These are phyloP conservation scores for Trachymyrmex cornetzi DNA, from an alignment of 1,140 invertebrate genomes.

Conservation along the genomic window DNA sequence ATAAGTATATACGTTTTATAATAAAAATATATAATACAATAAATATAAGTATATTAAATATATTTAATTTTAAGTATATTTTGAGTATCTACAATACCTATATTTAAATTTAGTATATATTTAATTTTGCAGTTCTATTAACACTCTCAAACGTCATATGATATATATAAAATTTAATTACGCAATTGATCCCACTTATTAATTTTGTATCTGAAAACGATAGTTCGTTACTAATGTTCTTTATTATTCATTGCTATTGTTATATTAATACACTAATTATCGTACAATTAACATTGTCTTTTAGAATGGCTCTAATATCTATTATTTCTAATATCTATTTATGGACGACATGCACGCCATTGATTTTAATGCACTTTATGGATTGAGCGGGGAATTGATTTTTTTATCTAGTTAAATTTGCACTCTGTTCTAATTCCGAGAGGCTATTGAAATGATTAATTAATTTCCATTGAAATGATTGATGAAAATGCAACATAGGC, in stretches of 20 bases:
- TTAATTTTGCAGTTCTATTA: neutral
- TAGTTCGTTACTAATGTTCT: no score
- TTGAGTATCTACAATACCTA: no score
- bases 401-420: neutral
- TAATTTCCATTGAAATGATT: constrained; percentile 44
- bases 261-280: no score
- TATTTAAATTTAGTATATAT: no score
- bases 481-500: constrained; percentile 45
- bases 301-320: neutral
- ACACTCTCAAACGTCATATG: neutral
- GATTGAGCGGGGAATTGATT: neutral
- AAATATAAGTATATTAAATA: no score
- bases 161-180: neutral
- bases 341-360: no score
- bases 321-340: neutral
- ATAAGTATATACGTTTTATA: no score
- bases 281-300: neutral
- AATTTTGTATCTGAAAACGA: neutral
- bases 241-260: no score
- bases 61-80: no score
- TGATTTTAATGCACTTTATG: constrained; percentile 3
- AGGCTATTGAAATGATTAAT: constrained; percentile 56
- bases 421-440: constrained; percentile 31
- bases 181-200: neutral
- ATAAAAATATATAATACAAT: no score